Conservation (phyloP, 1,140 invertebrate species). For the Vanessa tameamea region DNA sequence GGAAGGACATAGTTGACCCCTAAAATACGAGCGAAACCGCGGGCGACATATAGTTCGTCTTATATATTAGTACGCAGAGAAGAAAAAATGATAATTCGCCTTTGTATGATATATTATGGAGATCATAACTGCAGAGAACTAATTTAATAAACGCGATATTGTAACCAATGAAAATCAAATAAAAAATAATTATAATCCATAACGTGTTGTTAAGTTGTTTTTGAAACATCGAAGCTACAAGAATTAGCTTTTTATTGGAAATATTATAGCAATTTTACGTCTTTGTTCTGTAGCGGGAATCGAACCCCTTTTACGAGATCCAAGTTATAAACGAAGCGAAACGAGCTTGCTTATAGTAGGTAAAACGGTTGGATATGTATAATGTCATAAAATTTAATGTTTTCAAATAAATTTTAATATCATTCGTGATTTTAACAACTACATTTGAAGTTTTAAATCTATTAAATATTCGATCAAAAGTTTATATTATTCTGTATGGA, state of each 20-base stretch:
- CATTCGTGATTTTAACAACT: conserved; percentile 4
- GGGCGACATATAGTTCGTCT: too few species aligned
- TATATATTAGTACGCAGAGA: too few species aligned
- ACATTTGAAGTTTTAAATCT: background rate
- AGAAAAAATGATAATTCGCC: too few species aligned
- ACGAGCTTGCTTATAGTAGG: conserved; percentile 26
- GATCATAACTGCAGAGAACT: too few species aligned
- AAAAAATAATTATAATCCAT: background rate
- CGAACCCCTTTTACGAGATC: conserved; percentile 26
- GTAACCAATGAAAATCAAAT: too few species aligned
- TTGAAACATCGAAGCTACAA: background rate
- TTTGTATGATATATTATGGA: too few species aligned
- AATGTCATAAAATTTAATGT: conserved; percentile 11
- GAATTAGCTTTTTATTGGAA: conserved; percentile 23
- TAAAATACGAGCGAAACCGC: too few species aligned
- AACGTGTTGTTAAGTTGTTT: background rate
- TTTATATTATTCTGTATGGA: background rate
- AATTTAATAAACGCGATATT: too few species aligned
- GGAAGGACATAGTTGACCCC: too few species aligned
- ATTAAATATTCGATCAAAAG: too few species aligned
- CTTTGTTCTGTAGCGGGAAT: conserved; percentile 28
- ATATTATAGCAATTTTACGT: conserved; percentile 26
- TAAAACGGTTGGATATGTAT: conserved; percentile 17
- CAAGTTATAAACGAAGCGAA: conserved; percentile 26
- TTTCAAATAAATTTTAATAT: background rate